These are phyloP conservation scores for Dipodomys ordii DNA, from an alignment of 2,113 vertebrate species.

Conservation along the genomic window DNA sequence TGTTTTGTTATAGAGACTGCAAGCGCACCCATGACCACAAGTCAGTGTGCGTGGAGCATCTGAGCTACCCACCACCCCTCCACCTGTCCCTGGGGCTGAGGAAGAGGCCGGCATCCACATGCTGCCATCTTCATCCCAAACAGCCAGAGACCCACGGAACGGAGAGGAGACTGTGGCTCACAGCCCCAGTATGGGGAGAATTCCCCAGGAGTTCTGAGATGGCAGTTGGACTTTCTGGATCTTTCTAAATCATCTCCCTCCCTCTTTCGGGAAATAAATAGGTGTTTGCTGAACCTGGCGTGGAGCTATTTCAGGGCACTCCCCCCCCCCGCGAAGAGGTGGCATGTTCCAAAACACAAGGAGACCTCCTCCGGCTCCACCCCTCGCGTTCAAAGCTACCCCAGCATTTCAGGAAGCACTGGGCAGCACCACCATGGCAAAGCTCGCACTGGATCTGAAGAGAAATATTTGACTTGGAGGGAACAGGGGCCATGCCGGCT, in stretches of 20 bases:
- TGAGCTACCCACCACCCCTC: not conserved
- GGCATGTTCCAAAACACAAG: conserved; percentile 48
- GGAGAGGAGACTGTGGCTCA: not conserved
- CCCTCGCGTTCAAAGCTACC: conserved; percentile 84
- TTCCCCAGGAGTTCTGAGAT: not conserved
- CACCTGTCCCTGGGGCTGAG: not conserved
- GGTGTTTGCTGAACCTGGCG: conserved; percentile 42
- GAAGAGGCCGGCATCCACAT: not conserved
- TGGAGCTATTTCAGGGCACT: conserved; percentile 34
- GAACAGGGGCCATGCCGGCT: conserved; percentile 81
- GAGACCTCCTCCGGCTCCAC: conserved; percentile 27
- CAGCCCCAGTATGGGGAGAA: not conserved
- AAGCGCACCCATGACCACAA: not conserved
- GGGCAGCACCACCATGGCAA: conserved; percentile 83
- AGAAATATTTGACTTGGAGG: conserved; percentile 90
- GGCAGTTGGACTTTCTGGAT: conserved; percentile 55
- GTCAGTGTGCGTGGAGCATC: too few species aligned
- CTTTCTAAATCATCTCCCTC: not conserved
- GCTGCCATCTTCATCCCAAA: conserved; percentile 25
- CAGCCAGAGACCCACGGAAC: not conserved
- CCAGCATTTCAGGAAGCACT: conserved; percentile 86
- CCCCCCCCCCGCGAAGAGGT: not conserved
- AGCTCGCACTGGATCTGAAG: conserved; percentile 86
- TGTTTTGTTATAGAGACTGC: not conserved
- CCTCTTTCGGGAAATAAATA: conserved; percentile 58